A percentile compares a stretch with the other conserved stretches of the same genome.
Evolutionary conservation across 2,113 vertebrate species (phyloP).

Genomic region (Nibea coibor): DNA sequence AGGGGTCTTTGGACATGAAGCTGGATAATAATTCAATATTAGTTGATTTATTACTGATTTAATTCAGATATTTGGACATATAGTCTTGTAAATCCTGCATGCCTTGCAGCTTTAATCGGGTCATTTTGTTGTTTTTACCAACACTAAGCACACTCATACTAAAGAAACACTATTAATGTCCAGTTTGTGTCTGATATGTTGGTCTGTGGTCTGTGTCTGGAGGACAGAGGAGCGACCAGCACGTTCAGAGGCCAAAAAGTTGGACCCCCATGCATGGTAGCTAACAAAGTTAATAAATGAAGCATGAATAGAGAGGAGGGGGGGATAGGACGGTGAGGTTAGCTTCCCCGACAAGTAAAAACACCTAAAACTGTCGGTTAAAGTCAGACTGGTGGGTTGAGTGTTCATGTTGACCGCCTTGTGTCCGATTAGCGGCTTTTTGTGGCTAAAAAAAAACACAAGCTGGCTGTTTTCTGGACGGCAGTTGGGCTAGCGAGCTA

Average conservation of each 20-base stretch:
- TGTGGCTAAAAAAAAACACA: conserved; percentile 17
- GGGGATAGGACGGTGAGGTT: not conserved
- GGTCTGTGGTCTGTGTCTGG: not conserved
- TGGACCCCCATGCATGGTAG: conserved; percentile 60
- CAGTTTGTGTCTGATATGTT: not conserved
- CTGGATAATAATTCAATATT: not conserved
- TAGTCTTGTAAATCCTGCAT: not conserved
- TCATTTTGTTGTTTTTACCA: not conserved
- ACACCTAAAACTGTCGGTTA: not conserved
- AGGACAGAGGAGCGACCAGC: conserved; percentile 11
- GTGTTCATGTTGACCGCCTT: not conserved
- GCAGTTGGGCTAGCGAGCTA: conserved; percentile 56
- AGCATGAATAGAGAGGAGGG: conserved; percentile 31
- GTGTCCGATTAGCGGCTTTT: not conserved
- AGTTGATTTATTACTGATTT: not conserved
- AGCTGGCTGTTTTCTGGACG: conserved; percentile 38
- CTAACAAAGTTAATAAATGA: conserved; percentile 68
- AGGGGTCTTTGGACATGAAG: not conserved
- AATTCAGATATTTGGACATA: too few relatives aligned
- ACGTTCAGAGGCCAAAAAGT: conserved; percentile 60
- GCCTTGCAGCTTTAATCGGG: not conserved
- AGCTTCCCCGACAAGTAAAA: not conserved
- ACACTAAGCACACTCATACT: not conserved
- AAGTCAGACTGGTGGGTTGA: not conserved
- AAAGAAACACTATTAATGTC: not conserved